Percentiles rank a stretch among this genome's conserved stretches.
Evolutionary conservation across 1,140 invertebrate genomes (phyloP).

Genomic region (Polypedilum vanderplanki): DNA sequence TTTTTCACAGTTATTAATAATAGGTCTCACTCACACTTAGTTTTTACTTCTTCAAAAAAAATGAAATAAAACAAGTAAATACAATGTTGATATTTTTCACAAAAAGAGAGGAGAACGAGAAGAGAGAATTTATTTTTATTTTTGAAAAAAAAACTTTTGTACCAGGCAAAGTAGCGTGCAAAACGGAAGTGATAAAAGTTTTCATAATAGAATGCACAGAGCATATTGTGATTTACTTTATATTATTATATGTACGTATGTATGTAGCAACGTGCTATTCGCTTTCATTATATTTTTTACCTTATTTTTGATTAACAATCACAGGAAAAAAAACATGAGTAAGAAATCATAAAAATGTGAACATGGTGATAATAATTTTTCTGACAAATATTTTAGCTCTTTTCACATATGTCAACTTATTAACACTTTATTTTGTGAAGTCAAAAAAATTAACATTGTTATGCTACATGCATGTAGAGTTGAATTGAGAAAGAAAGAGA

Average conservation of each 20-base stretch:
- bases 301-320: neutral
- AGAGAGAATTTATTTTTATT: neutral
- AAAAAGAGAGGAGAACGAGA: no score
- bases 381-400: neutral
- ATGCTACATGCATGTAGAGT: neutral
- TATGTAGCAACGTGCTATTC: neutral
- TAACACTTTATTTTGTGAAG: slow-evolving; percentile 24
- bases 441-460: neutral
- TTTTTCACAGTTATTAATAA: slow-evolving; percentile 8
- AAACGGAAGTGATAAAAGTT: slow-evolving; percentile 25
- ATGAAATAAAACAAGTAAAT: neutral
- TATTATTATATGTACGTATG: neutral
- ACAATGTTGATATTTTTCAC: neutral
- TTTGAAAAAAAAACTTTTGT: neutral
- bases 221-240: slow-evolving; percentile 13
- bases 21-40: neutral
- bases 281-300: neutral
- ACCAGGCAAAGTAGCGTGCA: slow-evolving; percentile 19
- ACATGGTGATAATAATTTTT: neutral
- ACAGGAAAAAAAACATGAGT: neutral
- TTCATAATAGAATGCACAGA: slow-evolving; percentile 20
- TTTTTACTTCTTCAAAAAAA: neutral
- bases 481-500: neutral
- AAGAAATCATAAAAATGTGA: neutral
- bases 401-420: slow-evolving; percentile 21